Base-by-base conservation (phyloP, 1,140 invertebrate genomes). In the Sarcophaga peregrina region DNA sequence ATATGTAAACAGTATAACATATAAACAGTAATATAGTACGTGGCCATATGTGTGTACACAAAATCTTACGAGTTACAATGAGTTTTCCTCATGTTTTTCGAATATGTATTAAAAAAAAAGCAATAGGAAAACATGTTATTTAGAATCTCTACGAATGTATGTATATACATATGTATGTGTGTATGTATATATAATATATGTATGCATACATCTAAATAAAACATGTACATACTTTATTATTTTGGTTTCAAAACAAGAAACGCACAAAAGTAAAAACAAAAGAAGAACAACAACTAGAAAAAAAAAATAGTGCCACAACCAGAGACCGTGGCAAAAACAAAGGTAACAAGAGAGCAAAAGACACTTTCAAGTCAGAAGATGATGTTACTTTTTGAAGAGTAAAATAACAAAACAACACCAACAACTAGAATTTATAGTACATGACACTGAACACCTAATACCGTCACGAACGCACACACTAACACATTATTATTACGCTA, bases 341-440 rank as follows among this genome's bases (percentile, higher is more conserved):
- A 37, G 25, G 25, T 37, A 37, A 37, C 25, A 37, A 37, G 25
- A 37, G 25, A 68, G n/a, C 20, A 20, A 68, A 6, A 68, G 20
- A 17, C 20, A 68, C n/a, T 20, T 68, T 20, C 62, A 68, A 68
- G 62, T 68, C 62, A 68, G 8, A 68, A 68, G 17, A 25, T 25
- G 62, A 68, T 68, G 62, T 68, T 68, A 68, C 62, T 68, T 68
- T 68, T 68, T 9, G n/a, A 68, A 68, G 25, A 37, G 25, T 37
- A 37, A 37, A 4, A 37, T 2, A 37, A 37, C 25, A 37, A 37
- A 37, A 37, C 25, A 37, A 37, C 25, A 37, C 1, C 25, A 37
- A 37, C 25, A 37, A 37, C 25, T 37, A 37, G 25, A 37, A 68
- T 4, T 68, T 68, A 68, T 68, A 58, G 54, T 58, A 68, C 62